phyloP scores from a whole-genome alignment of 2,113 vertebrate species.

The Thalassarche chlororhynchos region DNA sequence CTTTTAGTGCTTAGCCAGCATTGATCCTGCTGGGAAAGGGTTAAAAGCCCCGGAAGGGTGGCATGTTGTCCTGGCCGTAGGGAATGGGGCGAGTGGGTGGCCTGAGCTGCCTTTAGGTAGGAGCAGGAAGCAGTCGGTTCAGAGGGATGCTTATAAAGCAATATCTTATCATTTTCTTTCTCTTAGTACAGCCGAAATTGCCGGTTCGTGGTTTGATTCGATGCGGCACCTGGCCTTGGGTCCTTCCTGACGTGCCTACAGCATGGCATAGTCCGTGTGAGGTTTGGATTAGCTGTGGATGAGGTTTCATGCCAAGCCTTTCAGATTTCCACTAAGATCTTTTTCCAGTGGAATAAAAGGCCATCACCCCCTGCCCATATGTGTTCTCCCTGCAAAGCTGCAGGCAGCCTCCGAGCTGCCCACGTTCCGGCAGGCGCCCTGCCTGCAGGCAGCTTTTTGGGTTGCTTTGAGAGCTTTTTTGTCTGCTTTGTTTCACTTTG shows the following conservation, averaged over 20 bases:
- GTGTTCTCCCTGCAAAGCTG: conserved; percentile 36
- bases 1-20: neutral
- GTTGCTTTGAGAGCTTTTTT: neutral
- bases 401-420: conserved; percentile 18
- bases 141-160: neutral
- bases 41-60: neutral
- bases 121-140: neutral
- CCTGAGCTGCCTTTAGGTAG: neutral
- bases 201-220: neutral
- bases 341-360: conserved; percentile 37
- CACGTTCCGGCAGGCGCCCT: neutral
- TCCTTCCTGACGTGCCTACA: neutral
- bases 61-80: neutral
- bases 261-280: neutral
- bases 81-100: neutral
- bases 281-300: neutral
- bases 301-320: neutral
- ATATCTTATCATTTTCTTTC: neutral
- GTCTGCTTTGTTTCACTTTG: neutral
- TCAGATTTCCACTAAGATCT: conserved; percentile 34
- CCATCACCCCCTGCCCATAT: conserved; percentile 32
- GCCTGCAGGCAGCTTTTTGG: neutral
- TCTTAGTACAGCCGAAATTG: neutral
- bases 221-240: neutral
- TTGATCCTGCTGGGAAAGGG: neutral